phyloP scores from a whole-genome alignment of 2,113 vertebrate species.

The Apeltes quadracus region DNA sequence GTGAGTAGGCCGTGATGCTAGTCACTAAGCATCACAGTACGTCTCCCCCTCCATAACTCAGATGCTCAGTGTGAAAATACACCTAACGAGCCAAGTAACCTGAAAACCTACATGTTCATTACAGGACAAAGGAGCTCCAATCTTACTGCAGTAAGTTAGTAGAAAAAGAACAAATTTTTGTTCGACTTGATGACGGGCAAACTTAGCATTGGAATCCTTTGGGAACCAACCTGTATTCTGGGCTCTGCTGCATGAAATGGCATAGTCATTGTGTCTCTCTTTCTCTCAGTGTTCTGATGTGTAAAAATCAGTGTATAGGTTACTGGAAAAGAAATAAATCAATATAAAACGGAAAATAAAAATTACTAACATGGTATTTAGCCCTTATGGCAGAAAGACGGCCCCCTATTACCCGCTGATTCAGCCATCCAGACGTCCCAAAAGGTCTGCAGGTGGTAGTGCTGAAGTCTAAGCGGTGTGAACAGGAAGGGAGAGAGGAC shows the following conservation, averaged over 20 bases:
- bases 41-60: background rate
- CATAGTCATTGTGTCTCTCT: no score
- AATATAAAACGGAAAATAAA: no score
- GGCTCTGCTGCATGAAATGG: no score
- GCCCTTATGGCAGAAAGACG: no score
- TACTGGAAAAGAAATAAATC: no score
- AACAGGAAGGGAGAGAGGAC: background rate
- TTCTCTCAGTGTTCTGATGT: no score
- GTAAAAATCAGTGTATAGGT: no score
- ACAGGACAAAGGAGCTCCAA: conserved; percentile 1
- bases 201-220: background rate
- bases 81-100: no score
- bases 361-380: no score
- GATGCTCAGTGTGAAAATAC: background rate
- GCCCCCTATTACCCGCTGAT: background rate
- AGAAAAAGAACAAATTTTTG: background rate
- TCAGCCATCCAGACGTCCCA: background rate
- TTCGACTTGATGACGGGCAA: background rate
- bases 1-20: background rate
- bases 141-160: conserved; percentile 17
- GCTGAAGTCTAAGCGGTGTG: background rate
- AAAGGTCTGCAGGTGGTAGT: background rate
- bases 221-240: no score
- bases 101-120: background rate
- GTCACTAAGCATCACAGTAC: background rate